Base-by-base conservation (phyloP, 1,140 invertebrate genomes). In the Lasioglossum baleicum region DNA sequence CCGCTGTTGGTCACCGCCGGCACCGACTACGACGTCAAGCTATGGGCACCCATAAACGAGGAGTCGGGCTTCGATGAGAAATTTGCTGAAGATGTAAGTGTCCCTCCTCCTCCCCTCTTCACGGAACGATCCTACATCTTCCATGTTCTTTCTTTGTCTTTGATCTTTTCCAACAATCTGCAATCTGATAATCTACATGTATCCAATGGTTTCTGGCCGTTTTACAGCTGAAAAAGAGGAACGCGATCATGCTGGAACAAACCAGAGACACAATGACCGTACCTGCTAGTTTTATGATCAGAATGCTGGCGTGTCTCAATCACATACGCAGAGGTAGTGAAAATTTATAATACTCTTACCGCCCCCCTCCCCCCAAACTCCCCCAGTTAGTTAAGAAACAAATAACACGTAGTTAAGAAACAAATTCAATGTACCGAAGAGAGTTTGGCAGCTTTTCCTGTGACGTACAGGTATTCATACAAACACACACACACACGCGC, bases 261-360 rank as follows among this genome's bases (percentile, higher is more conserved):
- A 97, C 97, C 11, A 95, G 96, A 91, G 97, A 98, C 89, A 98
- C 97, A 0, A 97, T 98, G 83, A 98, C 97, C 53, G 97, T 98
- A 69, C 97, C 97, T 74, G 97, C 97, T 20, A 95, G 96, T 65
- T 97, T 98, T 88, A 97, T 98, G 96, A 96, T 98, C 78, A 93
- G 97, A 83, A 97, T 98, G 94, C 90, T 98, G 86, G 96, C 96
- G 31, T 96, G 96, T 83, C 92, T 98, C 31, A 97, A 96, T 94
- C 95, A 96, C 84, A 94, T 96, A 87, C 93, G 95, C 90, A 93
- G 94, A 94, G 94, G 95, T 89, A 94, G 89, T 87, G 84, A 88
- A 71, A 83, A 84, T 87, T 90, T 85, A 82, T 89, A 80, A 87
- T 88, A 80, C 20, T 68, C 35, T 35, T 5, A 4, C 5, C 1